A percentile compares a stretch with the other conserved stretches of the same genome.
These are phyloP conservation scores for Diadema setosum DNA, from an alignment of 35 echinoderm and acorn worm genomes.

Conservation along the genomic window DNA sequence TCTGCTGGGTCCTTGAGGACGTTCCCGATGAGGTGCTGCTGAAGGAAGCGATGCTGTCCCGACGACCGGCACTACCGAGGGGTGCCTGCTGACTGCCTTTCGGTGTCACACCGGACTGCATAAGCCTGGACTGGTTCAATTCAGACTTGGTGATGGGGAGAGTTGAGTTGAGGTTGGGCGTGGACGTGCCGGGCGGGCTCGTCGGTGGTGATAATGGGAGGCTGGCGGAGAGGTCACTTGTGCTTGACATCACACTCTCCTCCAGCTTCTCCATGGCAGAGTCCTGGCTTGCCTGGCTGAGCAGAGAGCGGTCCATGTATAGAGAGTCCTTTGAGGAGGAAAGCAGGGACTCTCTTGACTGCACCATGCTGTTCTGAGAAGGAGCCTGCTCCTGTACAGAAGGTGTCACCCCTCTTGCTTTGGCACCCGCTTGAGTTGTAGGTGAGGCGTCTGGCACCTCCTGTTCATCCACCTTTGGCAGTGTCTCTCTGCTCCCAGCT, in stretches of 20 bases:
- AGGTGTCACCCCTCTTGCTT: no score
- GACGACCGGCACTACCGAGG: neutral
- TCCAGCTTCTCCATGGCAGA: neutral
- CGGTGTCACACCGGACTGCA: neutral
- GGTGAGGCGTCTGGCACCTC: neutral
- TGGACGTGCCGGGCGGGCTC: neutral
- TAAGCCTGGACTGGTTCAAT: neutral
- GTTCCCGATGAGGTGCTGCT: slow-evolving; percentile 61
- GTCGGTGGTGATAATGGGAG: neutral
- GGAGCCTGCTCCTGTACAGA: no score
- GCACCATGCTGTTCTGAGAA: neutral
- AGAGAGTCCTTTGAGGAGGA: neutral
- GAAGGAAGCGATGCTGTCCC: slow-evolving; percentile 48
- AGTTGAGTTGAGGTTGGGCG: neutral
- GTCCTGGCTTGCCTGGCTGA: neutral
- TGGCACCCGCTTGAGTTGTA: neutral
- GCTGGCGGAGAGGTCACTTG: neutral
- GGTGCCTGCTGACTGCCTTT: neutral
- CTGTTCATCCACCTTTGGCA: neutral
- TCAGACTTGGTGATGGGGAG: neutral
- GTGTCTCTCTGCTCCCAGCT: neutral
- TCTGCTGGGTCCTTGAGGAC: slow-evolving; percentile 5
- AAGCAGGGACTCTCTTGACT: neutral
- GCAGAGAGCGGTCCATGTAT: neutral
- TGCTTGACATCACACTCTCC: neutral